These are phyloP conservation scores for Gandaritis pyraliata DNA, from an alignment of 2,888 invertebrate species.

Conservation along the genomic window DNA sequence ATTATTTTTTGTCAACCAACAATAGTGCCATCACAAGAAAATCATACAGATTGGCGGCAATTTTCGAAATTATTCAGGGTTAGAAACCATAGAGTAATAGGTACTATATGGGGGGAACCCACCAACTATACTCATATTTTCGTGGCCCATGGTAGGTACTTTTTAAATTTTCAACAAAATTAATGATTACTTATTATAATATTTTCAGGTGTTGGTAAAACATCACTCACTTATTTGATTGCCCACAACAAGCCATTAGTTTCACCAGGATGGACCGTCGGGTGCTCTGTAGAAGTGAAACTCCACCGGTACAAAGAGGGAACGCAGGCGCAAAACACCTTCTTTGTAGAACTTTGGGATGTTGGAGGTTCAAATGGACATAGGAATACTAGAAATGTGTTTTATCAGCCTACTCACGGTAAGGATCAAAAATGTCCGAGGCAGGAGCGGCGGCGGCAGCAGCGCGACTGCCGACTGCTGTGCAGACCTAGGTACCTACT, in stretches of 20 bases:
- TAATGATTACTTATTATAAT: not conserved
- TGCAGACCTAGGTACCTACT: too few species aligned
- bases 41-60: slow-evolving; percentile 50
- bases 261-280: slow-evolving; percentile 97
- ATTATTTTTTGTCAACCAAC: slow-evolving; percentile 51
- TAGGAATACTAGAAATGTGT: slow-evolving; percentile 95
- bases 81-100: too few species aligned
- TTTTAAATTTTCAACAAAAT: too few species aligned
- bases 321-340: slow-evolving; percentile 94
- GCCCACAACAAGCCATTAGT: slow-evolving; percentile 93
- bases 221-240: slow-evolving; percentile 95
- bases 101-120: too few species aligned
- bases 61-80: slow-evolving; percentile 20
- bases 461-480: too few species aligned
- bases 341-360: slow-evolving; percentile 98
- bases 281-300: slow-evolving; percentile 97
- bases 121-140: too few species aligned
- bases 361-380: slow-evolving; percentile 98
- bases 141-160: too few species aligned
- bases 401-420: slow-evolving; percentile 97
- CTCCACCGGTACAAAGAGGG: slow-evolving; percentile 97
- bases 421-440: slow-evolving; percentile 34
- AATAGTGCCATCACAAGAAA: slow-evolving; percentile 55
- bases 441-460: not conserved
- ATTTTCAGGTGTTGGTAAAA: slow-evolving; percentile 96